phyloP scores from a whole-genome alignment of 2,113 vertebrate genomes.

The Camelus bactrianus region DNA sequence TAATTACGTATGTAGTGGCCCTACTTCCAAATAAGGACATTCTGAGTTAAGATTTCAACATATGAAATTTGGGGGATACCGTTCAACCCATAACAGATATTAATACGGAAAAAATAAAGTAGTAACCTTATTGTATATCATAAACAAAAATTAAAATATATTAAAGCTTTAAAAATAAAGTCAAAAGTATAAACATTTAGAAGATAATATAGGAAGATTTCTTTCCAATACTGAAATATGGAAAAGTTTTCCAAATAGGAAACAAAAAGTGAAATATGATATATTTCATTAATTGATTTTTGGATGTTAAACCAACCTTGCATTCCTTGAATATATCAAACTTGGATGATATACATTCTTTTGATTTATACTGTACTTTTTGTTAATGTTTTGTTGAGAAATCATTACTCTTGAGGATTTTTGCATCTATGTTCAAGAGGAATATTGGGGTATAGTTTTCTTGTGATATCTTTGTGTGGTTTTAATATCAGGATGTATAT shows the following conservation, averaged over 20 bases:
- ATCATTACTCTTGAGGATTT: slow-evolving; percentile 19
- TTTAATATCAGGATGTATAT: not conserved
- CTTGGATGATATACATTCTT: slow-evolving; percentile 10
- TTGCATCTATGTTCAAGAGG: not conserved
- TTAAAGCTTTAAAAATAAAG: slow-evolving; percentile 21
- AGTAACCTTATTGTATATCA: not conserved
- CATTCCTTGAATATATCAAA: not conserved
- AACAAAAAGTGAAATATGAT: not conserved
- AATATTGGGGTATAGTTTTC: not conserved
- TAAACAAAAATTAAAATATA: not conserved
- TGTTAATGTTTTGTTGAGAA: slow-evolving; percentile 29
- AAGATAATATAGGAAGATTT: not conserved
- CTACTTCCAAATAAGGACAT: not conserved
- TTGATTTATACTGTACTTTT: not conserved
- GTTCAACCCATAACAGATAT: not conserved
- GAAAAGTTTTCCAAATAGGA: not conserved
- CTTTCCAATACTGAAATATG: not conserved
- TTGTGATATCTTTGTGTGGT: not conserved
- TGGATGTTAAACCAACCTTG: not conserved
- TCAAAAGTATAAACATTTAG: not conserved
- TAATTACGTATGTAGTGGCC: not conserved
- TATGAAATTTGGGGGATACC: not conserved
- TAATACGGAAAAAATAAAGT: not conserved
- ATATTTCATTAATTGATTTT: not conserved
- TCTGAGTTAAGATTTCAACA: slow-evolving; percentile 1